These are phyloP conservation scores for Brienomyrus longianalis DNA, from an alignment of 2,113 vertebrate genomes.

Conservation along the genomic window DNA sequence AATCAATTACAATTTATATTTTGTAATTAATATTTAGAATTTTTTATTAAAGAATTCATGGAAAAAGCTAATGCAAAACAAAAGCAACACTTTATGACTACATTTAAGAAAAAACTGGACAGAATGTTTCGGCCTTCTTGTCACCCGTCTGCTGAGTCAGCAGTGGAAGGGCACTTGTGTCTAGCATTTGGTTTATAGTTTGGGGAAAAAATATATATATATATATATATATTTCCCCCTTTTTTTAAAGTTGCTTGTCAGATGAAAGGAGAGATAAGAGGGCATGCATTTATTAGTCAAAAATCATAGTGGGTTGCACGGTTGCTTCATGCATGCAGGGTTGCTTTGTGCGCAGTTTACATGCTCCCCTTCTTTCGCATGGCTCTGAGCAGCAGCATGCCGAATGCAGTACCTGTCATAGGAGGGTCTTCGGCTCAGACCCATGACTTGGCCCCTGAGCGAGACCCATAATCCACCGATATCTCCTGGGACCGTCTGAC, in stretches of 20 bases:
- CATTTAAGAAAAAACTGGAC: not conserved
- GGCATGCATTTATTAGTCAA: not conserved
- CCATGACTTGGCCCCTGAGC: not conserved
- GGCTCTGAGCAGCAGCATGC: not conserved
- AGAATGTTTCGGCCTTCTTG: not conserved
- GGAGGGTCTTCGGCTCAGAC: not conserved
- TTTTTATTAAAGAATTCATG: not conserved
- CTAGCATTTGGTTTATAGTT: not conserved
- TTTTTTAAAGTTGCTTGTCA: not conserved
- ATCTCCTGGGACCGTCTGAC: no score
- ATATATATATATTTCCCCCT: not conserved
- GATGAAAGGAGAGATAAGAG: not conserved
- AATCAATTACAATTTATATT: not conserved
- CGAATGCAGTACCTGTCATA: not conserved
- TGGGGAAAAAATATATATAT: not conserved
- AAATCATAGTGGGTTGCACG: not conserved
- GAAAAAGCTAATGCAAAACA: not conserved
- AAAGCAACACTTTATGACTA: not conserved
- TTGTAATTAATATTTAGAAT: not conserved
- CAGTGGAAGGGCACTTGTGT: not conserved
- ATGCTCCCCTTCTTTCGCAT: not conserved
- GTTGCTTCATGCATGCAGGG: not conserved
- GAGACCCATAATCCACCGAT: not conserved
- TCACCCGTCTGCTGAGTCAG: not conserved
- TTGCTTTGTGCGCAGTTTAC: not conserved